Percentiles rank a stretch among this genome's conserved stretches.
Conservation (phyloP, 2,113 vertebrate species). For the Ranitomeya variabilis region DNA sequence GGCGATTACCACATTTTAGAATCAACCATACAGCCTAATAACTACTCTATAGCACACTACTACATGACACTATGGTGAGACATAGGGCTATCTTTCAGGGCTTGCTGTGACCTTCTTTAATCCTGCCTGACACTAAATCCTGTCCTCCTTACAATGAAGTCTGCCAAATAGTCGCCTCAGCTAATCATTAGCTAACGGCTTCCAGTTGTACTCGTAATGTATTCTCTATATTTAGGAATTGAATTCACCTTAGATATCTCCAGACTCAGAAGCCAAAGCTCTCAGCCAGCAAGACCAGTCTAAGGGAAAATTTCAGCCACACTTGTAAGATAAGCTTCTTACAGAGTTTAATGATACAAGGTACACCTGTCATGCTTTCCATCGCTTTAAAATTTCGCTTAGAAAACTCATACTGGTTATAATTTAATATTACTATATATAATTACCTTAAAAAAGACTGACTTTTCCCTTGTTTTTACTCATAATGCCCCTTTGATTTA, state of each 20-base stretch:
- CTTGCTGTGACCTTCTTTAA: constrained; percentile 24
- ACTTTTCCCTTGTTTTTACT: background rate
- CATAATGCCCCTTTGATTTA: background rate
- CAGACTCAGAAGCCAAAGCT: background rate
- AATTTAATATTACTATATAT: background rate
- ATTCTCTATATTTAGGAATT: constrained; percentile 54
- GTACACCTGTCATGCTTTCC: constrained; percentile 1
- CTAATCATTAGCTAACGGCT: constrained; percentile 28
- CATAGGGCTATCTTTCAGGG: constrained; percentile 1
- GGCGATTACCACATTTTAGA: background rate
- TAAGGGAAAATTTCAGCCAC: constrained; percentile 29
- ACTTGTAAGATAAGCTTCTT: constrained; percentile 29
- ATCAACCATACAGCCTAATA: background rate
- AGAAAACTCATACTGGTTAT: background rate
- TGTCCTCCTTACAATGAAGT: constrained; percentile 34
- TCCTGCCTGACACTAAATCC: constrained; percentile 21
- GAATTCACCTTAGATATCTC: constrained; percentile 1
- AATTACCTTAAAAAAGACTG: background rate
- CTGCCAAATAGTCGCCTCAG: constrained; percentile 31
- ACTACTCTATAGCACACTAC: background rate
- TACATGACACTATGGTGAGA: constrained; percentile 25
- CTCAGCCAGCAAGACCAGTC: constrained; percentile 14
- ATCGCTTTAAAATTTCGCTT: background rate
- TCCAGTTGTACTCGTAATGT: constrained; percentile 48
- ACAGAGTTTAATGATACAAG: background rate